Percentiles rank a stretch among this genome's conserved stretches.
Conservation (phyloP, 2,888 invertebrate genomes). For the Molorchus minor region DNA sequence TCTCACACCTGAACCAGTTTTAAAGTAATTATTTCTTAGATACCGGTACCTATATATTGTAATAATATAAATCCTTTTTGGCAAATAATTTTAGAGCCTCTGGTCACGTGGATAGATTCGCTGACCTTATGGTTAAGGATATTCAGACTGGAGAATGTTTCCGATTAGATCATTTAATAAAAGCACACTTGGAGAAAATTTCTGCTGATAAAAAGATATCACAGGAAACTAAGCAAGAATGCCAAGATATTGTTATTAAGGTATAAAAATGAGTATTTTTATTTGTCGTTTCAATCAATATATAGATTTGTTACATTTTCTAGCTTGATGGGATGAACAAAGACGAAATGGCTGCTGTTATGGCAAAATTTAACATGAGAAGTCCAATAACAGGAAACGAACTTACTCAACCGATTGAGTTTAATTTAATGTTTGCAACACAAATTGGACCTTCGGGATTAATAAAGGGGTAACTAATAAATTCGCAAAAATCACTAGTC, state of each 20-base stretch:
- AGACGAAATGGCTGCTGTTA: constrained; percentile 85
- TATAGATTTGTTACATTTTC: constrained; percentile 18
- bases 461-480: constrained; percentile 81
- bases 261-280: constrained; percentile 54
- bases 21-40: constrained; percentile 77
- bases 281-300: background rate
- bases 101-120: constrained; percentile 98
- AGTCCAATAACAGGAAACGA: constrained; percentile 96
- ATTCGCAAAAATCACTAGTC: too few species aligned
- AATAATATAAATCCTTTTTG: background rate
- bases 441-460: constrained; percentile 97
- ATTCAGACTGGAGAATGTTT: constrained; percentile 96
- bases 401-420: constrained; percentile 94
- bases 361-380: constrained; percentile 90
- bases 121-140: constrained; percentile 99
- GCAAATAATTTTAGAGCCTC: constrained; percentile 75
- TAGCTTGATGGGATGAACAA: constrained; percentile 91
- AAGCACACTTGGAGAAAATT: constrained; percentile 90
- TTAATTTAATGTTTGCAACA: constrained; percentile 99
- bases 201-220: constrained; percentile 84
- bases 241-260: constrained; percentile 80
- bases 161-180: constrained; percentile 96
- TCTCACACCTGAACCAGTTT: constrained; percentile 94
- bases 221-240: constrained; percentile 75
- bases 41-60: background rate